Conservation (phyloP, 53 echinoderm and acorn worm genomes). For the Zoroaster sp. region DNA sequence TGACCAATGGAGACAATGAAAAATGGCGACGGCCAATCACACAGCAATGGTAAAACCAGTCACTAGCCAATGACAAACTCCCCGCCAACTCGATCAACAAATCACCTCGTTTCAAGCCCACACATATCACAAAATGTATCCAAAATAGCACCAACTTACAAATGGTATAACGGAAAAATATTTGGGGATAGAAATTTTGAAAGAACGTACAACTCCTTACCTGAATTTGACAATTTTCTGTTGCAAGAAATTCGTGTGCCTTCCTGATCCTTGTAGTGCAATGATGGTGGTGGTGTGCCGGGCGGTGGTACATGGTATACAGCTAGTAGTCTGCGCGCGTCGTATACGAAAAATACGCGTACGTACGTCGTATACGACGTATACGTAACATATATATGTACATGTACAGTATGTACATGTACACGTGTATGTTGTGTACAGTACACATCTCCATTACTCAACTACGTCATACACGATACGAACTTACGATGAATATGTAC, state of each 20-base stretch:
- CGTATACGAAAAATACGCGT: not conserved
- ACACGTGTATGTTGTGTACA: too few relatives aligned
- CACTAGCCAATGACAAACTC: slow-evolving; percentile 48
- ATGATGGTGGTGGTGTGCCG: too few relatives aligned
- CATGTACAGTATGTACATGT: not conserved
- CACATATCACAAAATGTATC: not conserved
- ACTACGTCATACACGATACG: too few relatives aligned
- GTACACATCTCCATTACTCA: too few relatives aligned
- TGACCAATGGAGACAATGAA: slow-evolving; percentile 57
- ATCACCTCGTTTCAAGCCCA: not conserved
- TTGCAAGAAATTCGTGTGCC: not conserved
- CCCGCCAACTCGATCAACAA: slow-evolving; percentile 32
- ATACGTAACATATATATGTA: not conserved
- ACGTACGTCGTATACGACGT: not conserved
- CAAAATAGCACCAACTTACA: not conserved
- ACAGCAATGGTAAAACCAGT: slow-evolving; percentile 25
- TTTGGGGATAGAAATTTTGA: too few relatives aligned
- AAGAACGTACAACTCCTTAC: not conserved
- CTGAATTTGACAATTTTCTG: not conserved
- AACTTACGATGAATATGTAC: too few relatives aligned
- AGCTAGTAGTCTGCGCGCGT: not conserved
- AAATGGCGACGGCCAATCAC: slow-evolving; percentile 58
- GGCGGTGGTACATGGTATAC: too few relatives aligned
- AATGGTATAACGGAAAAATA: not conserved
- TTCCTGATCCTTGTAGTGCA: not conserved